Evolutionary conservation across 2,888 invertebrate genomes (phyloP), one percentile per base, ranked within the genome.

Genomic region (Troglohyphantes excavatus): DNA sequence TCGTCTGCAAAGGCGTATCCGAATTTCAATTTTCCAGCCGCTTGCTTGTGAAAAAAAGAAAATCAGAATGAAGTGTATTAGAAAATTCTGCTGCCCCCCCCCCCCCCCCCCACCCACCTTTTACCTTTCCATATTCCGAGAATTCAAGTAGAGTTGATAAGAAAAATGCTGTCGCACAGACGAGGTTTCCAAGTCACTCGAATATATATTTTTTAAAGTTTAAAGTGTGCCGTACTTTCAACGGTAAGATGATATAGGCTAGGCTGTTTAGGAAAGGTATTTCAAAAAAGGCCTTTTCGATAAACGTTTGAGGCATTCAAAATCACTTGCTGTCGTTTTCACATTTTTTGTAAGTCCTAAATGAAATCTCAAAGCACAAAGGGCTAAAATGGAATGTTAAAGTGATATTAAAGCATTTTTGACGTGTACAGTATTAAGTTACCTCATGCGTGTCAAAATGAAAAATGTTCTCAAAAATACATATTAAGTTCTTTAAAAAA

Each of bases 1-100:
- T 75, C 75, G 75, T 75, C 75, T 59, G 63, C 63, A 26, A 13
- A 26, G 82, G 27, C 88, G 46, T 68, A 75, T 75, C 82, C 75
- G 75, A 82, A 68, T 82, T 88, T 88, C 81, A 81, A 88, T 81
- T 88, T 88, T 82, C 81, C 88, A 63, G 39, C 65, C 65, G 39
- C 53, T 43, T 53, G 70, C 79, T 70, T 68, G 78, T 87, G 68
- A 73, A 72, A 72, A 87, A 81, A 68, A 33, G 63, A 23, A 85
- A 68, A 76, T 67, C 68, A 76, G 65, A 85, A 76, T 76, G 68
- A 85, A 76, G 68, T 85, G 85, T 39, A 76, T 85, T 70, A 76
- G 76, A 85, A 85, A 85, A 59, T 85, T 53, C 68, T 29, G 82
- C 33, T 46, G 29, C 53, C 67, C 72, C 75, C 46, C 39, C 27